Evolutionary conservation across 2,113 vertebrate species (phyloP).

Genomic region (Corythaeola cristata): DNA sequence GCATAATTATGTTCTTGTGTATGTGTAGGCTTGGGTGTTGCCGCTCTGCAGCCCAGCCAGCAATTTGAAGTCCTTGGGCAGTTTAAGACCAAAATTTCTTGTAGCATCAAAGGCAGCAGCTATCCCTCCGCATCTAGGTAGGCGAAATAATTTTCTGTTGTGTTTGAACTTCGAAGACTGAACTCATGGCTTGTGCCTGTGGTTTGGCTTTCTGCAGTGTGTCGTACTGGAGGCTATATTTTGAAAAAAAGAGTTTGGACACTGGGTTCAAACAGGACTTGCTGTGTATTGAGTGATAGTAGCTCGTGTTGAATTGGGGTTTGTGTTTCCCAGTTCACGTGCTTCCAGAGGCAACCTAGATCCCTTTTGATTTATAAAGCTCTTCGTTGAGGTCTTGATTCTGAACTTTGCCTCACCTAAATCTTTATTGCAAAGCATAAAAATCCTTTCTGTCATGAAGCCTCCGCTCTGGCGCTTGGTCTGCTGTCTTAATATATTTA

Average conservation of each 20-base stretch:
- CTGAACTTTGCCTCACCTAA: background rate
- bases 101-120: slow-evolving; percentile 26
- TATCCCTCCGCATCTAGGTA: background rate
- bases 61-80: slow-evolving; percentile 11
- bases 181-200: background rate
- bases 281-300: background rate
- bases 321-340: background rate
- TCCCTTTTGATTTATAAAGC: background rate
- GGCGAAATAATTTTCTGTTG: background rate
- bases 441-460: background rate
- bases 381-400: background rate
- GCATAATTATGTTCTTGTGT: background rate
- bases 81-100: background rate
- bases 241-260: background rate
- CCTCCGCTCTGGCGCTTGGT: rapidly evolving
- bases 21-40: slow-evolving; percentile 12
- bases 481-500: background rate
- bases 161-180: background rate
- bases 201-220: background rate
- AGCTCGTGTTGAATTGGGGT: background rate
- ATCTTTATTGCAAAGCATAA: background rate
- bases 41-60: background rate
- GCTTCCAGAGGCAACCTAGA: background rate
- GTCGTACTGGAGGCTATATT: background rate
- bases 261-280: background rate